phyloP scores from a whole-genome alignment of 1,140 invertebrate genomes.

The Papilio dardanus region DNA sequence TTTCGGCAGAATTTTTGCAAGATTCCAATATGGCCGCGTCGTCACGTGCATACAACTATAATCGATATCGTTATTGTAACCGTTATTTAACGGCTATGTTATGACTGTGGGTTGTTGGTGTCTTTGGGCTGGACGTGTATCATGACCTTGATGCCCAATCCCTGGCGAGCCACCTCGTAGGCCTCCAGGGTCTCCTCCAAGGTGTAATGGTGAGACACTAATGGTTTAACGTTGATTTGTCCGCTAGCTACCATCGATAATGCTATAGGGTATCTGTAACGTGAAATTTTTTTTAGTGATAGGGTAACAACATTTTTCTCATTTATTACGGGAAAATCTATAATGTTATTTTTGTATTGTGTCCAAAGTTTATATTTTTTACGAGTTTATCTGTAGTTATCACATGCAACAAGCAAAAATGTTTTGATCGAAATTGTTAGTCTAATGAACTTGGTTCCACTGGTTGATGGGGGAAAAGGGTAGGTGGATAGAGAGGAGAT shows the following conservation, averaged over 20 bases:
- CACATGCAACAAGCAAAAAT: no score
- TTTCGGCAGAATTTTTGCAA: not conserved
- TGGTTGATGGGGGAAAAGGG: not conserved
- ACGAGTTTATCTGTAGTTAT: no score
- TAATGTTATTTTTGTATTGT: no score
- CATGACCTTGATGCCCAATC: conserved; percentile 93
- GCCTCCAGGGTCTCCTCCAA: conserved; percentile 93
- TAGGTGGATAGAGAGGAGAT: no score
- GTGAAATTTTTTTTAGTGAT: not conserved
- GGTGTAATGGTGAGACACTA: conserved; percentile 95
- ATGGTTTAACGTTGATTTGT: conserved; percentile 92
- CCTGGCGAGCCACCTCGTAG: conserved; percentile 91
- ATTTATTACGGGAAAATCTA: no score
- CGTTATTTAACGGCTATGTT: not conserved
- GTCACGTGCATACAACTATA: not conserved
- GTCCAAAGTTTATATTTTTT: no score
- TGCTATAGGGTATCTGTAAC: conserved; percentile 91
- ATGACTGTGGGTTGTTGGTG: conserved; percentile 75
- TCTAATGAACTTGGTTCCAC: no score
- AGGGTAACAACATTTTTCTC: no score
- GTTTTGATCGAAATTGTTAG: no score
- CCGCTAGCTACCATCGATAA: conserved; percentile 92
- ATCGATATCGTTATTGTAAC: not conserved
- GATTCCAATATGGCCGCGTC: not conserved
- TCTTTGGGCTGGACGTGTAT: conserved; percentile 89